A percentile compares a stretch with the other conserved stretches of the same genome.
phyloP scores from a whole-genome alignment of 2,797 vertebrate genomes.

The Sardinella longiceps region DNA sequence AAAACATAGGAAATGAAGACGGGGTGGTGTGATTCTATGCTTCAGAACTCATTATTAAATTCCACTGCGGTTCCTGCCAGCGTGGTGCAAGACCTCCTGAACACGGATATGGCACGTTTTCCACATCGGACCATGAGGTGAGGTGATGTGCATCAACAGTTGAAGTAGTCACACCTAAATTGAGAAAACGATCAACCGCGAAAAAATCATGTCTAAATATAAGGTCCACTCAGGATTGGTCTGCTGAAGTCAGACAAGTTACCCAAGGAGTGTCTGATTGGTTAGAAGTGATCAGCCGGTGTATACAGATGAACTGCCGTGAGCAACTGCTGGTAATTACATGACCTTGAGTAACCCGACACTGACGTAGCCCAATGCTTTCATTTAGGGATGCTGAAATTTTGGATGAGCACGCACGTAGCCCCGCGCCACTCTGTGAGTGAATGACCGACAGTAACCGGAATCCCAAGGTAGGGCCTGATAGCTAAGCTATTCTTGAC shows the following conservation, averaged over 20 bases:
- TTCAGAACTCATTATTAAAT: too few species aligned
- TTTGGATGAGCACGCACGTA: neutral
- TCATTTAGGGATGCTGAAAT: neutral
- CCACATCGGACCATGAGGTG: neutral
- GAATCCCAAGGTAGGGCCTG: neutral
- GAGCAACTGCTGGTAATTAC: slow-evolving; percentile 38
- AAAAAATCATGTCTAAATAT: neutral
- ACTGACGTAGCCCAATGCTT: slow-evolving; percentile 20
- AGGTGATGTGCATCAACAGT: neutral
- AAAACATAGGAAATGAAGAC: too few species aligned
- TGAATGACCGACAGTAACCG: neutral
- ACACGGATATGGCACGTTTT: neutral
- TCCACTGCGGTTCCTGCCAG: neutral
- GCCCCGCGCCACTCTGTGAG: neutral
- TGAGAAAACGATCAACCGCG: neutral
- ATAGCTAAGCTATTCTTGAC: too few species aligned
- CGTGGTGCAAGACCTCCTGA: neutral
- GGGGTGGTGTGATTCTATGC: too few species aligned
- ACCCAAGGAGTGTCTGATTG: slow-evolving; percentile 63
- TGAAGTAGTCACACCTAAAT: neutral
- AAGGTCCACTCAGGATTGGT: slow-evolving; percentile 63
- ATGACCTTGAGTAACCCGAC: slow-evolving; percentile 74
- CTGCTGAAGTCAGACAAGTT: slow-evolving; percentile 63
- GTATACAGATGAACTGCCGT: slow-evolving; percentile 40
- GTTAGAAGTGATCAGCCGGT: slow-evolving; percentile 66